Conservation (phyloP, 53 echinoderm and acorn worm species). For the Antedon mediterranea region DNA sequence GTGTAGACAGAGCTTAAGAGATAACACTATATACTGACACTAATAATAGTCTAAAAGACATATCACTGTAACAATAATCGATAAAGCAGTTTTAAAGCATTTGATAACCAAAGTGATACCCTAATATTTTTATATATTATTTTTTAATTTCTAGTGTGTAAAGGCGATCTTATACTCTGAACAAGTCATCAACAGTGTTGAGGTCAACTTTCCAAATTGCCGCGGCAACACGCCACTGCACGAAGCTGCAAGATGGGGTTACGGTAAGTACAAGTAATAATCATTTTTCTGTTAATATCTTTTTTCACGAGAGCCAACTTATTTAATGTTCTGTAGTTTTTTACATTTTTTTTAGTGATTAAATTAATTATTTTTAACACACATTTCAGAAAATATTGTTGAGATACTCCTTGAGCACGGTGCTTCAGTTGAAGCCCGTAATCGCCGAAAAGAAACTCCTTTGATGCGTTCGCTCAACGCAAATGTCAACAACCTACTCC, state of each 20-base stretch:
- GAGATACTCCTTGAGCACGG: constrained; percentile 65
- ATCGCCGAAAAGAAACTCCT: constrained; percentile 85
- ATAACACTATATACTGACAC: too few relatives aligned
- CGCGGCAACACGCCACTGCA: constrained; percentile 90
- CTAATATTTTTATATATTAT: too few relatives aligned
- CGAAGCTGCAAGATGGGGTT: constrained; percentile 92
- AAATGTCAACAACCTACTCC: constrained; percentile 51
- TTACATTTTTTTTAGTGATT: constrained; percentile 1
- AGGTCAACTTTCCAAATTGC: constrained; percentile 62
- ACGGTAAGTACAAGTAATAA: constrained; percentile 47
- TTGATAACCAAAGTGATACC: too few relatives aligned
- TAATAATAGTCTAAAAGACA: too few relatives aligned
- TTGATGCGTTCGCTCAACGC: constrained; percentile 94
- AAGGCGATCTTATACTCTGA: constrained; percentile 63
- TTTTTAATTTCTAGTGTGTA: constrained; percentile 52
- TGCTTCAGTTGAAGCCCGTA: constrained; percentile 81
- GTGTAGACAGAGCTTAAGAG: too few relatives aligned
- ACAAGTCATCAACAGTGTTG: constrained; percentile 29
- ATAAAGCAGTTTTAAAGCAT: too few relatives aligned
- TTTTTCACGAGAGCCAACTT: neutral
- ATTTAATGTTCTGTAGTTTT: neutral
- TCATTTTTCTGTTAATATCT: too few relatives aligned
- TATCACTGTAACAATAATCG: too few relatives aligned
- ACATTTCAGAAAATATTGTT: constrained; percentile 63
- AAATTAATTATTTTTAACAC: neutral